Conservation (phyloP, 2,888 invertebrate species). For the Sisyra nigra region DNA sequence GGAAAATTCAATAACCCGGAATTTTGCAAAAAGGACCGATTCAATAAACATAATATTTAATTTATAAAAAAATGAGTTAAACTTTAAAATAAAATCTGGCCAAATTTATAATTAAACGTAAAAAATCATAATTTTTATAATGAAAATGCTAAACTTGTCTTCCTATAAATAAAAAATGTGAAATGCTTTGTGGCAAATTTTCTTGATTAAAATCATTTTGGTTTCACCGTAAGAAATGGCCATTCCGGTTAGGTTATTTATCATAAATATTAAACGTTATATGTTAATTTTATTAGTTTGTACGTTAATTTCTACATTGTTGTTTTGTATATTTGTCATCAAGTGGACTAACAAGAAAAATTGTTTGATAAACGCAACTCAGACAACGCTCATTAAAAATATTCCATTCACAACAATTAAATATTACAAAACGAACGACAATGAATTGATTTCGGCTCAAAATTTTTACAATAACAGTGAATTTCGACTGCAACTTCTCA, state of each 20-base stretch:
- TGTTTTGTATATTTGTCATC: constrained; percentile 2
- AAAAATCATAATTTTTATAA: too few relatives aligned
- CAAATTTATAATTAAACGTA: too few relatives aligned
- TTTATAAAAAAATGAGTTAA: too few relatives aligned
- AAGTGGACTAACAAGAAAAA: constrained; percentile 3
- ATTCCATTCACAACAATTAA: not conserved
- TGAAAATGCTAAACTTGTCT: too few relatives aligned
- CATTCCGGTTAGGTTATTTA: constrained; percentile 12
- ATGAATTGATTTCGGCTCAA: constrained; percentile 7
- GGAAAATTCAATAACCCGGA: too few relatives aligned
- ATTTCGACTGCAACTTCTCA: constrained; percentile 16
- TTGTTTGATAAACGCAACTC: not conserved
- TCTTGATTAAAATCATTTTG: constrained; percentile 1
- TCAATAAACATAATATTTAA: too few relatives aligned
- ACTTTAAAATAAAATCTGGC: too few relatives aligned
- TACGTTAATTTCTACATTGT: constrained; percentile 1
- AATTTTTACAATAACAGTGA: constrained; percentile 12
- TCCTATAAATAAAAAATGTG: too few relatives aligned
- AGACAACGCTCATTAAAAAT: not conserved
- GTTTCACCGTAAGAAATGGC: constrained; percentile 4
- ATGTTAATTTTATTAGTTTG: not conserved
- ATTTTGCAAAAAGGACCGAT: too few relatives aligned
- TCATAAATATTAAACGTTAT: constrained; percentile 11
- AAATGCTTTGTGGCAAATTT: too few relatives aligned
- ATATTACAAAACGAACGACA: not conserved